Conservation (phyloP, 2,113 vertebrate species). For the Oceanodroma tethys region DNA sequence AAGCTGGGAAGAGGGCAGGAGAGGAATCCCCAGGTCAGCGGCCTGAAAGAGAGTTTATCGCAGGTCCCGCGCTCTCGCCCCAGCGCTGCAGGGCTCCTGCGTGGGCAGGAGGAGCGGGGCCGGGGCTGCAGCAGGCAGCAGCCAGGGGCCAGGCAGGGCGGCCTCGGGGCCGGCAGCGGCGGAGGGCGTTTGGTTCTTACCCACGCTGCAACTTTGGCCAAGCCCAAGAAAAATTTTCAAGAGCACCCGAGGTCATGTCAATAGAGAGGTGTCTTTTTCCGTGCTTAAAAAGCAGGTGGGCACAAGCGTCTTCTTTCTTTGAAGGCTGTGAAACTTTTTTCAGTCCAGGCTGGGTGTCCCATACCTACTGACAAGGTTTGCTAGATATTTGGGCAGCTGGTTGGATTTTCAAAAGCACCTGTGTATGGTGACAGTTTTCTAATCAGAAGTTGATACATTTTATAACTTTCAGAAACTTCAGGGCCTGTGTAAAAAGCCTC, state of each 20-base stretch:
- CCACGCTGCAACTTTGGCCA: not conserved
- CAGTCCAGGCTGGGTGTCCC: not conserved
- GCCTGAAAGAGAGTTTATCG: not conserved
- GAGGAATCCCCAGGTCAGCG: not conserved
- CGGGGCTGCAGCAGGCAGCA: not conserved
- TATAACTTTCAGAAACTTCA: not conserved
- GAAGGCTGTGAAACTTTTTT: not conserved
- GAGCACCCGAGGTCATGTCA: not conserved
- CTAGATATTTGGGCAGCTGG: not conserved
- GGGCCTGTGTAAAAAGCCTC: not conserved
- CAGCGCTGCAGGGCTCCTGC: accelerated
- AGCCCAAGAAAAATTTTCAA: not conserved
- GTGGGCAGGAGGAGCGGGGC: accelerated
- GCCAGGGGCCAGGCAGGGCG: not conserved
- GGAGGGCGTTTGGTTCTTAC: accelerated
- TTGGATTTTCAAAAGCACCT: not conserved
- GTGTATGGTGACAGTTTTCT: not conserved
- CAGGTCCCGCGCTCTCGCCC: accelerated
- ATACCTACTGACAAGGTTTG: not conserved
- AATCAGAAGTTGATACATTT: not conserved
- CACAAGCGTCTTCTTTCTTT: not conserved
- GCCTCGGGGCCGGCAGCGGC: too few relatives aligned
- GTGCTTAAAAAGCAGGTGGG: not conserved
- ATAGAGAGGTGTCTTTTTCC: not conserved
- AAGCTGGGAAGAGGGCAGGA: not conserved